Conservation (phyloP, 2,888 invertebrate species). For the Acheta domesticus region DNA sequence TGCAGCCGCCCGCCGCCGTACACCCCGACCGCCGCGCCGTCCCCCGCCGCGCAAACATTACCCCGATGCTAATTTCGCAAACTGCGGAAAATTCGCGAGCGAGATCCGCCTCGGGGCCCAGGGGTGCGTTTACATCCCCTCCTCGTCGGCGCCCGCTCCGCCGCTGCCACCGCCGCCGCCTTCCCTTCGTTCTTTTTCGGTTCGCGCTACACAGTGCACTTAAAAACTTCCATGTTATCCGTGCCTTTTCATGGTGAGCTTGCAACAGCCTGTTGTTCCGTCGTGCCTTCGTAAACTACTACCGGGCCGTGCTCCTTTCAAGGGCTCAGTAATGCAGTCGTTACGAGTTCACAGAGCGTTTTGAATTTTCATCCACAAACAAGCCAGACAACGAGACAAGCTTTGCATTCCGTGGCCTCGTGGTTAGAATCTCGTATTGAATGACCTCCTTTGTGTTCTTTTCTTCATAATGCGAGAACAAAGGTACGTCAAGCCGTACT, state of each 20-base stretch:
- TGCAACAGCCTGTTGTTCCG: neutral
- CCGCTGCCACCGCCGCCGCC: no score
- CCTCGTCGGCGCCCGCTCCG: no score
- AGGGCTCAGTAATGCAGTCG: neutral
- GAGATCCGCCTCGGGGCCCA: neutral
- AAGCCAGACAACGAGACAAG: no score
- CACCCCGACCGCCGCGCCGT: neutral
- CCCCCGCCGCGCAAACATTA: neutral
- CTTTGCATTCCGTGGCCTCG: no score
- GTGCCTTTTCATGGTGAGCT: neutral
- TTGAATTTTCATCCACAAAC: neutral
- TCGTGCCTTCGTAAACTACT: neutral
- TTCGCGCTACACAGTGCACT: conserved; percentile 18
- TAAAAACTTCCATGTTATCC: conserved; percentile 6
- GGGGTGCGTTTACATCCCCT: neutral
- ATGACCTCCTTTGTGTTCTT: no score
- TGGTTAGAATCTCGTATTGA: no score
- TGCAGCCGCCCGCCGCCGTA: neutral
- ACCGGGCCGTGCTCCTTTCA: neutral
- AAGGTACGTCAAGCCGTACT: no score
- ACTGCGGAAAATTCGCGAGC: conserved; percentile 7
- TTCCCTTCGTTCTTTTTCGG: neutral
- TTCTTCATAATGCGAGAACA: no score
- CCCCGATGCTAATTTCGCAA: neutral
- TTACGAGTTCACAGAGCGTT: neutral